phyloP scores from a whole-genome alignment of 1,140 invertebrate species.

The Hermetia illucens region DNA sequence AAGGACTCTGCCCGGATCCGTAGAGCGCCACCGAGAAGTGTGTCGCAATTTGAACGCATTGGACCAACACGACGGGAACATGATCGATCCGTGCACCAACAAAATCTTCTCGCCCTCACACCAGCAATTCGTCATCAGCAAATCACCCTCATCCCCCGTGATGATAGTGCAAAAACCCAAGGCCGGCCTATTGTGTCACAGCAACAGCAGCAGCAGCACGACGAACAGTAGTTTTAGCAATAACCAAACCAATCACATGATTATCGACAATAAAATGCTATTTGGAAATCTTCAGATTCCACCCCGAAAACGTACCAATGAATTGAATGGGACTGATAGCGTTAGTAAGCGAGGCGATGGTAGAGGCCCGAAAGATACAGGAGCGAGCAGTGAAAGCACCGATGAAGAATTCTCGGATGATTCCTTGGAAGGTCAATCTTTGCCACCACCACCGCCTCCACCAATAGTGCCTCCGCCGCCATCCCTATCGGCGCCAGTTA shows the following conservation, averaged over 20 bases:
- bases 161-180: background rate
- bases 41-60: constrained; percentile 34
- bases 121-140: constrained; percentile 1
- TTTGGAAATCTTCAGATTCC: background rate
- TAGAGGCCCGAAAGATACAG: background rate
- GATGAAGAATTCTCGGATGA: constrained; percentile 60
- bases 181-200: background rate
- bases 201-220: background rate
- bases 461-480: constrained; percentile 37
- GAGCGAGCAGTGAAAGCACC: constrained; percentile 1
- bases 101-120: constrained; percentile 10
- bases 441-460: constrained; percentile 39
- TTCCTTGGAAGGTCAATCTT: constrained; percentile 56
- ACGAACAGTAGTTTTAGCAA: no score
- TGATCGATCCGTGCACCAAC: constrained; percentile 12
- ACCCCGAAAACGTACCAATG: background rate
- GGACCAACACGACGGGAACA: background rate
- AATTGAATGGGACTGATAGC: background rate
- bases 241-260: background rate
- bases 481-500: constrained; percentile 35
- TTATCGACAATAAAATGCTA: constrained; percentile 28
- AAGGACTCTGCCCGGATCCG: constrained; percentile 48
- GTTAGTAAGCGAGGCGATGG: background rate
- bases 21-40: constrained; percentile 61
- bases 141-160: constrained; percentile 4